phyloP scores from a whole-genome alignment of 2,797 vertebrate species.

The Ctenosaura bakeri region DNA sequence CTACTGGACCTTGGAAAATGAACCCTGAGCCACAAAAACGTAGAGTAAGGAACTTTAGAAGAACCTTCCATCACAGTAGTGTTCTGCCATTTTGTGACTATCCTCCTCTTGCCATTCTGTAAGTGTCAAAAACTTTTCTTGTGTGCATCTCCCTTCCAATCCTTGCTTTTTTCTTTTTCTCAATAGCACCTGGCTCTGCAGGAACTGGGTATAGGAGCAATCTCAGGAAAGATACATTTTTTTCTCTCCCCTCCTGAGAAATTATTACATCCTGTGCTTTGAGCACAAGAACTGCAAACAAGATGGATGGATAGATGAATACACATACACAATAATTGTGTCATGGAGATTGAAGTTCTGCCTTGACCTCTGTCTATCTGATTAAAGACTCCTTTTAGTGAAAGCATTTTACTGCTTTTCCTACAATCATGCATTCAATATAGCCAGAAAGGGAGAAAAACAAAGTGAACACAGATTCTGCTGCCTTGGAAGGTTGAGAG shows the following conservation, averaged over 20 bases:
- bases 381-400: slow-evolving; percentile 56
- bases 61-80: neutral
- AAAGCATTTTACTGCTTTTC: slow-evolving; percentile 47
- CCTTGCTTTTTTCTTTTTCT: neutral
- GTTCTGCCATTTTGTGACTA: slow-evolving; percentile 3
- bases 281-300: slow-evolving; percentile 16
- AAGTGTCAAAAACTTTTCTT: neutral
- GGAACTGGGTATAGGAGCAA: neutral
- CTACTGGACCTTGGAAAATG: neutral
- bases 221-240: neutral
- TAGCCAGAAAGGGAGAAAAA: slow-evolving; percentile 59
- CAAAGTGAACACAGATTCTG: slow-evolving; percentile 53
- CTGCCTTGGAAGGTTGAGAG: slow-evolving; percentile 39
- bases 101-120: too few relatives aligned
- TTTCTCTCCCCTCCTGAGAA: neutral
- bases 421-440: slow-evolving; percentile 60
- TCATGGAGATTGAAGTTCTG: slow-evolving; percentile 35
- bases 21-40: neutral
- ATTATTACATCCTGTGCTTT: neutral
- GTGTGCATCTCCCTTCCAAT: neutral
- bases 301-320: slow-evolving; percentile 48
- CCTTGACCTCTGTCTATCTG: slow-evolving; percentile 26
- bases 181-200: too few relatives aligned
- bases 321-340: neutral
- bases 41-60: neutral